These are phyloP conservation scores for Julus scanicus DNA, from an alignment of 2,888 invertebrate species.

Conservation along the genomic window DNA sequence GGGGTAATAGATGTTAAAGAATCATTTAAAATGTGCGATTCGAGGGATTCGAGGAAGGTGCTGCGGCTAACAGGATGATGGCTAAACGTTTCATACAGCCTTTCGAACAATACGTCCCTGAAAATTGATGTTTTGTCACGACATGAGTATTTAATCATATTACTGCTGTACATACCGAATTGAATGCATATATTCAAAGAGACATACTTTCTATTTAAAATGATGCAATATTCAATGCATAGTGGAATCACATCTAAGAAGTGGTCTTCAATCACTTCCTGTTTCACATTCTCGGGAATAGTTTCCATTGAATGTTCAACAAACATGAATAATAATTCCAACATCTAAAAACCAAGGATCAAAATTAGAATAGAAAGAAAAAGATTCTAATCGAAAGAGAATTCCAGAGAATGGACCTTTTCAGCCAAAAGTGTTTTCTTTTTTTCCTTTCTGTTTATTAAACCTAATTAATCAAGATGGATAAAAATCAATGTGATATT, in stretches of 20 bases:
- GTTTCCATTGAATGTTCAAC: slow-evolving; percentile 63
- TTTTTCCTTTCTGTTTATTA: slow-evolving; percentile 41
- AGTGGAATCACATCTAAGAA: slow-evolving; percentile 54
- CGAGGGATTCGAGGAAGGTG: slow-evolving; percentile 76
- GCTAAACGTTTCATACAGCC: slow-evolving; percentile 74
- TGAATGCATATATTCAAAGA: neutral
- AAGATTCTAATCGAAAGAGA: neutral
- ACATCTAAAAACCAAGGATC: slow-evolving; percentile 62
- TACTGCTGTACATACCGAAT: neutral
- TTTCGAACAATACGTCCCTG: slow-evolving; percentile 73
- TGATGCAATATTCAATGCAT: slow-evolving; percentile 55
- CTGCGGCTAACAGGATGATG: slow-evolving; percentile 73
- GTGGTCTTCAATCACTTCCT: slow-evolving; percentile 54
- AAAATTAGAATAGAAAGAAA: neutral
- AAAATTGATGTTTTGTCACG: slow-evolving; percentile 62
- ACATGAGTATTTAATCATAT: slow-evolving; percentile 7
- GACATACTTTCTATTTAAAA: slow-evolving; percentile 50
- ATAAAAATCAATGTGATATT: neutral
- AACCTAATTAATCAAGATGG: slow-evolving; percentile 24
- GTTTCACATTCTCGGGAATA: slow-evolving; percentile 46
- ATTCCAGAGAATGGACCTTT: slow-evolving; percentile 12
- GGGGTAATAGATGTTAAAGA: slow-evolving; percentile 74
- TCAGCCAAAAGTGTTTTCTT: slow-evolving; percentile 47
- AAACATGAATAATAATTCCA: slow-evolving; percentile 65
- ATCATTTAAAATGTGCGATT: slow-evolving; percentile 77